phyloP scores from a whole-genome alignment of 2,113 vertebrate genomes.

The Phalacrocorax pelagicus region DNA sequence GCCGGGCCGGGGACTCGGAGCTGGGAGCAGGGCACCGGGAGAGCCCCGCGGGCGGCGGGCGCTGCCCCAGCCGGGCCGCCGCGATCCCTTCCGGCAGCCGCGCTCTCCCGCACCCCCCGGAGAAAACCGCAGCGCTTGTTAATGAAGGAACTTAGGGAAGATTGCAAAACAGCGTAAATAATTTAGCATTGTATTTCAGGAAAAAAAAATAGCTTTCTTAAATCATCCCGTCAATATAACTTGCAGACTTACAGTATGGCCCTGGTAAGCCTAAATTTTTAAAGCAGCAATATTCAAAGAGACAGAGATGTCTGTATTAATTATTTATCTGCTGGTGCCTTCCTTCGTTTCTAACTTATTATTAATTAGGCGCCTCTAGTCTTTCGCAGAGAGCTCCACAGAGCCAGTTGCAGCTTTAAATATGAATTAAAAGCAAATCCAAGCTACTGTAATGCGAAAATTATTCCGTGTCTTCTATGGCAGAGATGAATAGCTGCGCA shows the following conservation, averaged over 20 bases:
- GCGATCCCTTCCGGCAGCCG: background rate
- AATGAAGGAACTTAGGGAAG: conserved; percentile 77
- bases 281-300: conserved; percentile 85
- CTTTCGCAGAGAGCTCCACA: conserved; percentile 81
- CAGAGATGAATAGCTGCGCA: conserved; percentile 84
- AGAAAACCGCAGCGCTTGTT: conserved; percentile 60
- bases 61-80: background rate
- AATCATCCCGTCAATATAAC: conserved; percentile 78
- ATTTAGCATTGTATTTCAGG: conserved; percentile 80
- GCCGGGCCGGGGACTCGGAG: no score
- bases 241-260: conserved; percentile 78
- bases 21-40: background rate
- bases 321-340: conserved; percentile 85
- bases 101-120: conserved; percentile 56
- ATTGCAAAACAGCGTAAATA: conserved; percentile 80
- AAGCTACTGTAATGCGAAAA: conserved; percentile 87
- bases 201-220: conserved; percentile 79
- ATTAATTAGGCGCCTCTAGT: conserved; percentile 90
- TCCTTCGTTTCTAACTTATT: conserved; percentile 88
- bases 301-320: conserved; percentile 84
- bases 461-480: conserved; percentile 88
- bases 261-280: conserved; percentile 80
- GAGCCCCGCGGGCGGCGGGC: background rate
- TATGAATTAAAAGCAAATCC: conserved; percentile 91
- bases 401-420: conserved; percentile 84